A percentile compares a stretch with the other conserved stretches of the same genome.
phyloP scores from a whole-genome alignment of 2,797 vertebrate genomes.

The Semaprochilodus insignis region DNA sequence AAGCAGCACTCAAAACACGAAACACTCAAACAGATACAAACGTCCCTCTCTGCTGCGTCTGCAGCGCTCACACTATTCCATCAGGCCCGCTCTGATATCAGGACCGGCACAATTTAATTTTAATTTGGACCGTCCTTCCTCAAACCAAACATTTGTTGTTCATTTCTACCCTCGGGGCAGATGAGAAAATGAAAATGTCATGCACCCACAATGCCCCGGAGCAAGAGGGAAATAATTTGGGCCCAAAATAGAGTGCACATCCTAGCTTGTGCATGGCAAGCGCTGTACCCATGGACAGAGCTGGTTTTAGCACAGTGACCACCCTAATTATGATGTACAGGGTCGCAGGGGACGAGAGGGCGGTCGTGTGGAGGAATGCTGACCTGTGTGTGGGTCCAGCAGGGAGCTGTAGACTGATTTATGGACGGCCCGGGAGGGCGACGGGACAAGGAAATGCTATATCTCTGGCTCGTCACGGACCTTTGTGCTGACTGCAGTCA shows the following conservation, averaged over 20 bases:
- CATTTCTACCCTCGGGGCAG: conserved; percentile 27
- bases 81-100: conserved; percentile 6
- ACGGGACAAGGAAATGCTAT: conserved; percentile 62
- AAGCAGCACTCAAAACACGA: no score
- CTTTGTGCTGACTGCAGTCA: conserved; percentile 36
- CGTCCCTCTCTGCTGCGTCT: not conserved
- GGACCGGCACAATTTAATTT: not conserved
- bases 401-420: conserved; percentile 67
- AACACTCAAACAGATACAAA: not conserved
- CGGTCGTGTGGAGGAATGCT: conserved; percentile 74
- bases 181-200: conserved; percentile 47
- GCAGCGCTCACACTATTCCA: not conserved
- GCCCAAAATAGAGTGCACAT: conserved; percentile 29
- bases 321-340: conserved; percentile 80
- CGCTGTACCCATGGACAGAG: conserved; percentile 52
- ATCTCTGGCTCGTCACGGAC: conserved; percentile 63
- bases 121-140: conserved; percentile 15
- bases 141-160: conserved; percentile 40
- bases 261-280: conserved; percentile 1
- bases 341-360: conserved; percentile 64
- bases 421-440: conserved; percentile 64
- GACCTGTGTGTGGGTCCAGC: conserved; percentile 68
- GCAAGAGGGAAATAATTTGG: conserved; percentile 35
- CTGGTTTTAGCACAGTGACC: conserved; percentile 74
- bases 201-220: conserved; percentile 33